Base-by-base conservation (phyloP, 2,888 invertebrate species). In the Brenthis daphne region DNA sequence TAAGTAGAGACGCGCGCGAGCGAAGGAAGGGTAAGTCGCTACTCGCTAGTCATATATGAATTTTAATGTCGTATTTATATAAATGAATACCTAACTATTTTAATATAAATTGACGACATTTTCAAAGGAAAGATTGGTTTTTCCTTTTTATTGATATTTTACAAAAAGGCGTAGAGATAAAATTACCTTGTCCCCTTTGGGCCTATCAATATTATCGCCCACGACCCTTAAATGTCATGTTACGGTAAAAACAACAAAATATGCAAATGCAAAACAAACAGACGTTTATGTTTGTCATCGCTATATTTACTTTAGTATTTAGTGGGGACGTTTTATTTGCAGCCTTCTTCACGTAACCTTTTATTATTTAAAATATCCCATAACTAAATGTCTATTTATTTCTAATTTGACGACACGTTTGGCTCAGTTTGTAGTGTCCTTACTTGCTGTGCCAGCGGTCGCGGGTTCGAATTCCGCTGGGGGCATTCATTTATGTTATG, bases 231-330 rank as follows among this genome's bases (percentile, higher is more conserved):
- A 67, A 60, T 61, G 20, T 67, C 67, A 48, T 51, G 67, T 67
- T 67, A 61, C 67, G 50, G 60, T 67, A 57, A 56, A 67, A 67
- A 56, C 33, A 54, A 66, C 60, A 56, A 61, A 61, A 67, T 63
- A 67, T 67, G 67, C 56, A 67, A 67, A 67, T 67, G 13, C 61
- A 67, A 67, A 63, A 67, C 63, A 67, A 63, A 67, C 57, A 63
- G 24, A 50, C 51, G 14, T 56, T 63, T 60, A 63, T 53, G 13
- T 67, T 55, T 60, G 33, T 60, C 54, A 43, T 43, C 48, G 13
- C 16, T 55, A 37, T 37, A 13, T 61, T 67, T 51, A 55, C 29
- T 56, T 57, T 50, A 4, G 8, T 29, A n/a, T 24, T 48, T 48
- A 14, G n/a, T 24, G 11, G 11, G 20, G 24, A 47, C 3, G 6